Evolutionary conservation across 2,113 vertebrate genomes (phyloP), one percentile per base, ranked within the genome.

Genomic region (Trichomycterus rosablanca): DNA sequence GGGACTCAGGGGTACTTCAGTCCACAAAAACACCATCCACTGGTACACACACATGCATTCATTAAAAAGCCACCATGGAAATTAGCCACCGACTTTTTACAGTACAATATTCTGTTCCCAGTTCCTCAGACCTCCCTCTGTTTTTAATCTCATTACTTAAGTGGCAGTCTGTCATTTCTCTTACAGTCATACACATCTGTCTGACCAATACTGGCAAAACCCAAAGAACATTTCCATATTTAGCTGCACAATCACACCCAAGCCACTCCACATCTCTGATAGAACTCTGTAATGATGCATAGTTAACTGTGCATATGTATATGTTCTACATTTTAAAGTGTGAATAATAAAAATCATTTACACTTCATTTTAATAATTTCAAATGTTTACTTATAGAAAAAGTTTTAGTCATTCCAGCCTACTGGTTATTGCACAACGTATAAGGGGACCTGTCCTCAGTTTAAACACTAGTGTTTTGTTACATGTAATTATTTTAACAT

Each of bases 161-260:
- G n/a, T n/a, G n/a, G n/a, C n/a, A n/a, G n/a, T 42, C 14, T 63
- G 7, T 15, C 20, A 10, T 34, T 20, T 42, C 8, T 48, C 12
- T 59, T 16, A 23, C 9, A 42, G 34, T 42, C 16, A 42, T 22
- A 52, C 2, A 1, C 4, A 32, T 22, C 15, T 18, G 15, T 15
- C 15, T 44, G 15, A 34, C 11, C 20, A 45, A 5, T 7, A 43
- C 24, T 43, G 24, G 18, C 12, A 16, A 26, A 26, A 15, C 39
- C 26, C 24, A 43, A 53, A 26, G 5, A n/a, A 7, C 6, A 40
- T 11, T 26, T 56, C 53, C 37, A 56, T 28, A 39, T 42, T 56
- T 40, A 56, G 35, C 7, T 42, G 20, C 11, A 34, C n/a, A 40
- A 7, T 23, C 35, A 18, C 15, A 22, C 23, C 52, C 20, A 53